Percentiles rank a stretch among this genome's conserved stretches.
Conservation (phyloP, 2,797 vertebrate species). For the Alca torda region DNA sequence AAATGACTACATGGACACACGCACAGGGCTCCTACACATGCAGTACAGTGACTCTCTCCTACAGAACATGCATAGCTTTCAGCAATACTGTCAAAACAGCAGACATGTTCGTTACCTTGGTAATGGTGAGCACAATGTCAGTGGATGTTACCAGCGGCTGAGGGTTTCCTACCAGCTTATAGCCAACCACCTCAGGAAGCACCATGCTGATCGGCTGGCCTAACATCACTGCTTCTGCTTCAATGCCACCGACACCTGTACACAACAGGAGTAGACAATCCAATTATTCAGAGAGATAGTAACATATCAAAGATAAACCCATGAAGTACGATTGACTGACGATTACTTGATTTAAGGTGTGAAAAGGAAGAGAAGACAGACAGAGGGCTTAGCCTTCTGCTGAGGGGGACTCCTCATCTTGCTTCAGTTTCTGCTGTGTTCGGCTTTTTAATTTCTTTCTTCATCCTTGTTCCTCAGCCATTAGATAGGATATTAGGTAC, state of each 20-base stretch:
- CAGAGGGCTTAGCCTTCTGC: background rate
- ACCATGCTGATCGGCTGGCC: constrained; percentile 99
- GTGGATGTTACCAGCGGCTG: constrained; percentile 91
- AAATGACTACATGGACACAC: background rate
- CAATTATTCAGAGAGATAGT: background rate
- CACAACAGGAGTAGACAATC: background rate
- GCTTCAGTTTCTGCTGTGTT: background rate
- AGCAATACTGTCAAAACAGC: background rate
- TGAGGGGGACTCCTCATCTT: background rate
- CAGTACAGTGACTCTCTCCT: background rate
- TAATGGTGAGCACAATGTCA: constrained; percentile 96
- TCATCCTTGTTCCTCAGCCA: background rate
- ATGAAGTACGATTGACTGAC: background rate
- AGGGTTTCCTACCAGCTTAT: constrained; percentile 86
- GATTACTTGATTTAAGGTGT: background rate
- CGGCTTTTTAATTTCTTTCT: background rate
- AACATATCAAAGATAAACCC: background rate
- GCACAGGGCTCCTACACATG: background rate
- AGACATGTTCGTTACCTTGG: constrained; percentile 83
- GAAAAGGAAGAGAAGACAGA: background rate
- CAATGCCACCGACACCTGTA: constrained; percentile 95
- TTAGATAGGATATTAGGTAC: background rate
- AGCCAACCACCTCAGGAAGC: constrained; percentile 94
- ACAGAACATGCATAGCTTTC: background rate
- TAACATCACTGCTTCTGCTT: constrained; percentile 98